Evolutionary conservation across 2,113 vertebrate species (phyloP), one percentile per base, ranked within the genome.

Genomic region (Ammodytes marinus): DNA sequence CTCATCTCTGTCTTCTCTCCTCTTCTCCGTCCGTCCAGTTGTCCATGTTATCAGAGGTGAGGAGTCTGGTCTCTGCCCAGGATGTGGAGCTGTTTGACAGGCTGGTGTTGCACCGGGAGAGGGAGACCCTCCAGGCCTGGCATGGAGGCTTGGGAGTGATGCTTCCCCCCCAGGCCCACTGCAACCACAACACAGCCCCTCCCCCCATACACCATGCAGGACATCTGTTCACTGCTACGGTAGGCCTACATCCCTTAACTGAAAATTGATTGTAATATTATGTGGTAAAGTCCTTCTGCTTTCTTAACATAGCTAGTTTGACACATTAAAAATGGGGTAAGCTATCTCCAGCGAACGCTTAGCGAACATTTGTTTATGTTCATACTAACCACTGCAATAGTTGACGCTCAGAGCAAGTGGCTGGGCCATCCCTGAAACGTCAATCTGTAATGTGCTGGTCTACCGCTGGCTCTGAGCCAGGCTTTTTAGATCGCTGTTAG

Each of bases 21-120:
- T 77, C 4, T 8, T 43, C 5, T 65, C 14, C 5, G 37, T 49
- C 9, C 15, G 46, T 66, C 12, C 79, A 99, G 98, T 95, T 99
- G 93, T 97, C 97, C 0, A 95, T 99, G 88, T 91, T 99, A 63
- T 96, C 97, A 0, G 98, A 99, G 82, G 95, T 99, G 82, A 92
- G 97, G 79, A 89, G 95, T 0, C 91, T 96, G 73, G 95, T 99
- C 79, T 94, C 90, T 43, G 95, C 95, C 0, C 96, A 98, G 84
- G 98, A 99, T 88, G 94, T 98, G 52, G 96, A 97, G 70, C 74
- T 95, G 39, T 99, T 97, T 0, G 98, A 99, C 82, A 94, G 95
- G 81, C 93, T 99, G 93, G 97, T 99, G 72, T 87, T 98, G 81
- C 94, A 95, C 90, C 94, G 92, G 8, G 97, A 98, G 91, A 96